phyloP scores from a whole-genome alignment of 2,113 vertebrate genomes.

The Oceanites oceanicus region DNA sequence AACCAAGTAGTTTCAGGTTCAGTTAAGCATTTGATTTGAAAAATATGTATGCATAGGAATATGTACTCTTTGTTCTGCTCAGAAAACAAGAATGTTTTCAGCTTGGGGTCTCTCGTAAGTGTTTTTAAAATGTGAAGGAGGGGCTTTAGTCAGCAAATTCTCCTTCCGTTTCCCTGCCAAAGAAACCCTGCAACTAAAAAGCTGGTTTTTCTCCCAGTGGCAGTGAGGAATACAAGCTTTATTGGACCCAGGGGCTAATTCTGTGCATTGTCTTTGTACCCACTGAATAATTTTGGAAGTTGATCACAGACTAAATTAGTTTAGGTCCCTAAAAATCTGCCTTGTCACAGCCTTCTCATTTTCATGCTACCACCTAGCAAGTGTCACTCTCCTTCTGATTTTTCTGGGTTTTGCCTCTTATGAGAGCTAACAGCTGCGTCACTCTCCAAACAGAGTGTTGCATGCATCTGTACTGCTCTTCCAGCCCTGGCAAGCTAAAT shows the following conservation, averaged over 20 bases:
- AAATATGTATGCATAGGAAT: background rate
- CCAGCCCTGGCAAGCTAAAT: background rate
- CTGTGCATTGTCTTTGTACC: background rate
- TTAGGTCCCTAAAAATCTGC: background rate
- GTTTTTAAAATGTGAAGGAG: background rate
- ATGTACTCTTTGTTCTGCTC: background rate
- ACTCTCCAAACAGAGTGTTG: background rate
- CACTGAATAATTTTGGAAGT: background rate
- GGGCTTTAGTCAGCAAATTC: conserved; percentile 7
- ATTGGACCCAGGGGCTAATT: background rate
- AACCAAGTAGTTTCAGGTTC: background rate
- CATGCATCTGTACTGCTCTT: background rate
- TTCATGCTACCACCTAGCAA: background rate
- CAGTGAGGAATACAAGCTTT: background rate
- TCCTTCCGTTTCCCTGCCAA: background rate
- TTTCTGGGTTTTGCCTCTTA: background rate
- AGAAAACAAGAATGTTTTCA: background rate
- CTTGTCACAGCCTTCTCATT: background rate
- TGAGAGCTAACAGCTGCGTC: background rate
- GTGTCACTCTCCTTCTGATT: background rate
- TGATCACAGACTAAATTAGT: background rate
- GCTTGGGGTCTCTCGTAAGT: background rate
- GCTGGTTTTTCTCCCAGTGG: background rate
- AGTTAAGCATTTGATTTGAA: background rate
- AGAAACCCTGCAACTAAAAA: background rate